Conservation (phyloP, 2,888 invertebrate genomes). For the Mechanitis mazaeus region DNA sequence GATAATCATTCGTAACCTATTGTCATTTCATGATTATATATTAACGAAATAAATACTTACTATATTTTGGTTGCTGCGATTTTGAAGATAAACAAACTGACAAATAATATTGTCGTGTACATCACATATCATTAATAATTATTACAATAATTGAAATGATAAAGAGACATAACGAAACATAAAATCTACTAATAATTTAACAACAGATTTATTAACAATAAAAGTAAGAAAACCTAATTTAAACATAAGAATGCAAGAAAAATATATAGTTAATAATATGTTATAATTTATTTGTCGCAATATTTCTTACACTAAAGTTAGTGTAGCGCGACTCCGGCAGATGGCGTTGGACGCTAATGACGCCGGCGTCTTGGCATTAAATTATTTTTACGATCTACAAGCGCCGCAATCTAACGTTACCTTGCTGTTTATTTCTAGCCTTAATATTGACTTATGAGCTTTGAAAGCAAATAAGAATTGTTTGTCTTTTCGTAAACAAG, state of each 20-base stretch:
- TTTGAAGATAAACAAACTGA: no score
- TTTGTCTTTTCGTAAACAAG: slow-evolving; percentile 6
- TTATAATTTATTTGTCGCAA: neutral
- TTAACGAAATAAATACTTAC: no score
- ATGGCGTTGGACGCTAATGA: slow-evolving; percentile 66
- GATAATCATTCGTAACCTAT: no score
- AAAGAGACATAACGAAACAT: no score
- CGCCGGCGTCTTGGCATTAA: slow-evolving; percentile 56
- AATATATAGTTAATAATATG: neutral
- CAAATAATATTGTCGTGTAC: no score
- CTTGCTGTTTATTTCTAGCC: slow-evolving; percentile 22
- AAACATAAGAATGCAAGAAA: neutral
- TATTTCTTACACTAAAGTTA: slow-evolving; percentile 20
- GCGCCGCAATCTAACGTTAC: slow-evolving; percentile 31
- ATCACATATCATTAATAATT: no score
- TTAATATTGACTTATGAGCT: slow-evolving; percentile 28
- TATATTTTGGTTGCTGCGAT: no score
- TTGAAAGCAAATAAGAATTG: slow-evolving; percentile 25
- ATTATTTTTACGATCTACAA: slow-evolving; percentile 68
- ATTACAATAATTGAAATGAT: no score
- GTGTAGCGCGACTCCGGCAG: slow-evolving; percentile 41
- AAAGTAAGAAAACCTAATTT: neutral
- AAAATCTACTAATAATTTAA: no score
- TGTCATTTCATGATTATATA: no score
- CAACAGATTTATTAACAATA: no score